Base-by-base conservation (phyloP, 2,797 vertebrate species). In the Sardinella longiceps region DNA sequence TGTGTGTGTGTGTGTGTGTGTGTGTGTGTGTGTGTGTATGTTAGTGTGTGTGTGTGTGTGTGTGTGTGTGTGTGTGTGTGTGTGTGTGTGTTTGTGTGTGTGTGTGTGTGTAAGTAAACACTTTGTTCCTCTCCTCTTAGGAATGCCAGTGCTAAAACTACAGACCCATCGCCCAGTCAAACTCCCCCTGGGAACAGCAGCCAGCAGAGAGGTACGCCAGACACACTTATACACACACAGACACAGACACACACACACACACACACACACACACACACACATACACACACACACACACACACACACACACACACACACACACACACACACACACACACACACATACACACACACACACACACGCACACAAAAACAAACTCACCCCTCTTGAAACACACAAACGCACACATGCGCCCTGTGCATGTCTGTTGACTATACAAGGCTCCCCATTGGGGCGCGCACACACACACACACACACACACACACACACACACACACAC, bases 161-260 rank as follows among this genome's bases (percentile, higher is more conserved):
- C 66, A 20, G 66, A 74, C 28, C 15, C 23, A 46, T 51, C 25
- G 20, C 14, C 89, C 87, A 45, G 2, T 48, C 87, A 93, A 39
- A 89, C 87, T 91, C 92, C 93, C 90, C 83, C 37, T 25, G 91
- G 91, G 89, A 90, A 91, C 82, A 88, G 88, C 90, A 63, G 87
- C 91, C 85, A 80, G 86, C 93, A 91, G 91, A 94, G 93, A 95
- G 94, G 95, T 96, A 95, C 89, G 37, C 14, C 6, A 51, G 63
- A 53, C 48, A 37, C 20, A n/a, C 30, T 39, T n/a, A 15, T 48
- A 84, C 60, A 30, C 14, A 66, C 58, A 23, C 56, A 60, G 20
- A 60, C 51, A 58, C 56, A 48, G 1, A 1, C 58, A 28, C 58
- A 63, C 51, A 23, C 53, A 23, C 53, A 56, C 51, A 20, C 15